These are phyloP conservation scores for Pandemis heparana DNA, from an alignment of 2,888 invertebrate genomes.

Conservation along the genomic window DNA sequence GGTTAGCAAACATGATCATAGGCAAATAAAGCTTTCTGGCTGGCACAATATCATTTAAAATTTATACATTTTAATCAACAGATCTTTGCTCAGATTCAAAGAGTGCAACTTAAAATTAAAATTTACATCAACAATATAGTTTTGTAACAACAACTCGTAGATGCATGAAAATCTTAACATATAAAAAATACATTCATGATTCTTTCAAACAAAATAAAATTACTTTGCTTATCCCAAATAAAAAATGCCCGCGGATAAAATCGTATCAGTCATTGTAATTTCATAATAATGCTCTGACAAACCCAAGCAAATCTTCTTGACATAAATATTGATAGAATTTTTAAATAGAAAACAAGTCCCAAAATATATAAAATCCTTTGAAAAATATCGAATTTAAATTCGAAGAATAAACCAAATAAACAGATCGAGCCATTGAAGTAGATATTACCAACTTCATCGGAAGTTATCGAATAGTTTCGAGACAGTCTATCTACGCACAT, in stretches of 20 bases:
- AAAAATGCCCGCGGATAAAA: constrained; percentile 21
- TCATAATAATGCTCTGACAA: background rate
- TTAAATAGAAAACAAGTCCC: background rate
- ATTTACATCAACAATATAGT: constrained; percentile 44
- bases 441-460: background rate
- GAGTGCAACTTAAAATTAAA: constrained; percentile 55
- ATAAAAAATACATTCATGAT: constrained; percentile 42
- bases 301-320: background rate
- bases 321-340: background rate
- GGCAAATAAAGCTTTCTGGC: constrained; percentile 49
- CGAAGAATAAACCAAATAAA: background rate
- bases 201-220: constrained; percentile 10
- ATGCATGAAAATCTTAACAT: constrained; percentile 45
- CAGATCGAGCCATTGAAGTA: background rate
- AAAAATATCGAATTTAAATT: background rate
- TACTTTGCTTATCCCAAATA: background rate
- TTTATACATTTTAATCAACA: constrained; percentile 54
- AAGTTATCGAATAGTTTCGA: background rate
- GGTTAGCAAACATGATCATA: constrained; percentile 22
- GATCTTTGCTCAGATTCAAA: constrained; percentile 69
- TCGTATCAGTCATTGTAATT: constrained; percentile 2
- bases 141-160: constrained; percentile 47
- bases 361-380: background rate
- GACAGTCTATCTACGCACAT: background rate
- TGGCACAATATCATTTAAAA: constrained; percentile 47